Conservation (phyloP, 2,797 vertebrate species). For the Gymnothorax reevesii region DNA sequence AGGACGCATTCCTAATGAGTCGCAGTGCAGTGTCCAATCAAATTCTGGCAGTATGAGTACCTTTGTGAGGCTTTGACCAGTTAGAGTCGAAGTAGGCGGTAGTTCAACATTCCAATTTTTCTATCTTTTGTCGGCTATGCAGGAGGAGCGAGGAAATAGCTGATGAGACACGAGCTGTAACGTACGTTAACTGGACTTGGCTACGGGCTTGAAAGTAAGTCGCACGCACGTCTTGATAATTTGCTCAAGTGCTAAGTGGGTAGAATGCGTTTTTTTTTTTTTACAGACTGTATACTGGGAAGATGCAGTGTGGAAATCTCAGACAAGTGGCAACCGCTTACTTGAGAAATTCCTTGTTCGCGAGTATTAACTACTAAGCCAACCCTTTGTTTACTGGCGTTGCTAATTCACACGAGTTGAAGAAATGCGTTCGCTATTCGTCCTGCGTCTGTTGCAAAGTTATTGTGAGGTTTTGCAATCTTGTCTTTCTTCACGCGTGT, state of each 20-base stretch:
- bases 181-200: conserved; percentile 22
- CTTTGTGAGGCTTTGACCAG: conserved; percentile 10
- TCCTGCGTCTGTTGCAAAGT: background rate
- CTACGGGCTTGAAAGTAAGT: conserved; percentile 15
- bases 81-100: conserved; percentile 20
- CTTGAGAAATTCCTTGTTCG: background rate
- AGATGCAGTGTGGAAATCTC: background rate
- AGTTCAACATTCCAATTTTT: conserved; percentile 23
- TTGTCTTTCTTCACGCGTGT: background rate
- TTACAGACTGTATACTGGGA: background rate
- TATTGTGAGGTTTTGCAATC: background rate
- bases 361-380: background rate
- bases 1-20: conserved; percentile 26
- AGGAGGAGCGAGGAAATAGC: conserved; percentile 24
- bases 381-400: conserved; percentile 3
- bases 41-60: background rate
- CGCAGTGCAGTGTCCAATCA: conserved; percentile 28
- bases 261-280: background rate
- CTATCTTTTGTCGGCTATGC: conserved; percentile 7
- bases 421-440: background rate
- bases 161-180: conserved; percentile 30
- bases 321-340: background rate
- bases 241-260: background rate
- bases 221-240: background rate
- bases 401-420: background rate